phyloP scores from a whole-genome alignment of 2,797 vertebrate species.

The Adelosebastes latens region DNA sequence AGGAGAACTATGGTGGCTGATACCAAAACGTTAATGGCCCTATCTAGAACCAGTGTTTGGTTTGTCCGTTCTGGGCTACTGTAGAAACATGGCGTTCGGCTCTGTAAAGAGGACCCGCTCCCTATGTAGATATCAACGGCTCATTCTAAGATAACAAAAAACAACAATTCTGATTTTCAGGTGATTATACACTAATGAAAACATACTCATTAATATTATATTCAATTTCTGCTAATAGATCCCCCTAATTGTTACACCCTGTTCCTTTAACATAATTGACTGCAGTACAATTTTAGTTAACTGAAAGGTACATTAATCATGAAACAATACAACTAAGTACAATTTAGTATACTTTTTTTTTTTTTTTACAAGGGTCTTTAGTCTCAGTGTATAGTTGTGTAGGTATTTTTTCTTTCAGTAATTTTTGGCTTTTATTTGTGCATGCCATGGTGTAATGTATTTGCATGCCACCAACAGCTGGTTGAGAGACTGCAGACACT shows the following conservation, averaged over 20 bases:
- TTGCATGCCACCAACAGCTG: neutral
- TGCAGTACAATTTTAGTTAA: neutral
- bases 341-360: neutral
- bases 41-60: too few relatives aligned
- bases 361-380: neutral
- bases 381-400: neutral
- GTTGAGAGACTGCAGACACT: neutral
- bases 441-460: neutral
- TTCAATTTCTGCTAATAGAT: too few relatives aligned
- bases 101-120: too few relatives aligned
- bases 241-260: too few relatives aligned
- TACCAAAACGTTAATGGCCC: accelerated
- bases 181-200: too few relatives aligned
- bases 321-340: neutral
- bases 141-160: too few relatives aligned
- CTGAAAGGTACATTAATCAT: neutral
- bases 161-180: too few relatives aligned
- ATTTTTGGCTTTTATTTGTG: neutral
- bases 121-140: too few relatives aligned
- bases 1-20: too few relatives aligned
- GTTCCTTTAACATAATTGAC: neutral
- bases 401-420: neutral
- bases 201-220: too few relatives aligned
- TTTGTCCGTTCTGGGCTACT: too few relatives aligned
- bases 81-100: too few relatives aligned